Conservation (phyloP, 1,140 invertebrate genomes). For the Drosophila albomicans region DNA sequence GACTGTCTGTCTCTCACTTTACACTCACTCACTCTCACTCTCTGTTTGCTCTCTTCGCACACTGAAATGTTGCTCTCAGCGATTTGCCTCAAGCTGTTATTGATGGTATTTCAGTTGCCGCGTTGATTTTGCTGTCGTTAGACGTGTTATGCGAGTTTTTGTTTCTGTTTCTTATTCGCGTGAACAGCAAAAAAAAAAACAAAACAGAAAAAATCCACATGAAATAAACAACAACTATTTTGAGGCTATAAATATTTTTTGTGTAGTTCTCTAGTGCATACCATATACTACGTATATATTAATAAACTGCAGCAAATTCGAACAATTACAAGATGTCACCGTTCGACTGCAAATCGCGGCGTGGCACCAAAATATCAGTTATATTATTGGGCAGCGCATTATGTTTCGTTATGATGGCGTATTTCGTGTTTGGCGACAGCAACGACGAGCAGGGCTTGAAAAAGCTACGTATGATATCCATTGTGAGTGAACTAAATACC, state of each 20-base stretch:
- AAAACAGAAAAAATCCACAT: conserved; percentile 26
- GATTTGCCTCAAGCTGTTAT: conserved; percentile 33
- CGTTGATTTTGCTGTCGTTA: conserved; percentile 47
- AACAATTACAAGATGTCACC: conserved; percentile 50
- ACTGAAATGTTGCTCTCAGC: conserved; percentile 18
- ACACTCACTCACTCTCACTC: neutral
- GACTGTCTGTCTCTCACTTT: conserved; percentile 7
- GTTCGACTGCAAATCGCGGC: conserved; percentile 77
- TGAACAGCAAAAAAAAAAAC: conserved; percentile 54
- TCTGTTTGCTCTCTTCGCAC: conserved; percentile 1
- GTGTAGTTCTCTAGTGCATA: conserved; percentile 48
- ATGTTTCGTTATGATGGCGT: conserved; percentile 82
- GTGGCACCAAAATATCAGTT: conserved; percentile 84
- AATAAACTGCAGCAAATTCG: conserved; percentile 56
- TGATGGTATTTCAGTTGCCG: conserved; percentile 52
- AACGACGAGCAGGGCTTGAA: conserved; percentile 80
- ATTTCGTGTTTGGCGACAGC: conserved; percentile 83
- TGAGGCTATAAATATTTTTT: conserved; percentile 63
- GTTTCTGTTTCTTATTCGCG: conserved; percentile 19
- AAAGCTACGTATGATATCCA: conserved; percentile 82
- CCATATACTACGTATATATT: conserved; percentile 11
- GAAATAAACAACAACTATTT: conserved; percentile 66
- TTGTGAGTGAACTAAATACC: conserved; percentile 61
- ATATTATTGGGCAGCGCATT: conserved; percentile 76
- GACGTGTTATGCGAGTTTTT: conserved; percentile 43